Percentiles rank a stretch among this genome's conserved stretches.
These are phyloP conservation scores for Montipora sp. DNA, from an alignment of 64 coral and sea anemone genomes.

Conservation along the genomic window DNA sequence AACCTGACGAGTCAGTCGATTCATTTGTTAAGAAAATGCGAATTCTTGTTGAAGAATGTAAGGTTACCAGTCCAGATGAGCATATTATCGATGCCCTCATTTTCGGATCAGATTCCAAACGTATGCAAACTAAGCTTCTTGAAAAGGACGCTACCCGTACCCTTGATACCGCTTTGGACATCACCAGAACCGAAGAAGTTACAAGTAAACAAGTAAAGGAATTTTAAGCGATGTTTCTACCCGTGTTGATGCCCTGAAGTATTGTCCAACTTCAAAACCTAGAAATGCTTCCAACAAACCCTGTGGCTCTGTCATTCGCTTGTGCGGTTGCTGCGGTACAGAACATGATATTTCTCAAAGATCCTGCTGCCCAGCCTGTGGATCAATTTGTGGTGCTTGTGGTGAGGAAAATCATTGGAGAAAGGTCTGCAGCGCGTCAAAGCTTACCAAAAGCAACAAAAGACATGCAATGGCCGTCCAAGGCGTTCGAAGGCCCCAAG, in stretches of 20 bases:
- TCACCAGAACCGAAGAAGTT: conserved; percentile 63
- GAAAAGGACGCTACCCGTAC: conserved; percentile 60
- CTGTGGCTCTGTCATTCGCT: background rate
- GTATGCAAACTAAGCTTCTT: conserved; percentile 68
- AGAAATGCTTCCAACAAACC: background rate
- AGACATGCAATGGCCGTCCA: background rate
- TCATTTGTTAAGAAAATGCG: conserved; percentile 73
- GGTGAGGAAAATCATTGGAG: conserved; percentile 58
- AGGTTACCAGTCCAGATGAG: conserved; percentile 59
- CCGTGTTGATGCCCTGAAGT: background rate
- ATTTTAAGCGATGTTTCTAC: conserved; percentile 41
- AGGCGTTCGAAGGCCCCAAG: background rate
- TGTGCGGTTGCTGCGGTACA: conserved; percentile 67
- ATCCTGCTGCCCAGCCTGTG: conserved; percentile 57
- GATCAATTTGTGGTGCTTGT: conserved; percentile 53
- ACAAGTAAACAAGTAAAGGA: conserved; percentile 58
- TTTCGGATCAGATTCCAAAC: conserved; percentile 48
- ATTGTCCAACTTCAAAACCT: background rate
- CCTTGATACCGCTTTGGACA: conserved; percentile 67
- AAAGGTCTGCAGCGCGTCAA: conserved; percentile 3
- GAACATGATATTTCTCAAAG: conserved; percentile 31
- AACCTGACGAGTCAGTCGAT: conserved; percentile 51
- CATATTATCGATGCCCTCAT: conserved; percentile 71
- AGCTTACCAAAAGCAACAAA: background rate
- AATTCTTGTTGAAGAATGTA: conserved; percentile 69